phyloP scores from a whole-genome alignment of 2,797 vertebrate genomes.

The Helicolenus hilgendorfi region DNA sequence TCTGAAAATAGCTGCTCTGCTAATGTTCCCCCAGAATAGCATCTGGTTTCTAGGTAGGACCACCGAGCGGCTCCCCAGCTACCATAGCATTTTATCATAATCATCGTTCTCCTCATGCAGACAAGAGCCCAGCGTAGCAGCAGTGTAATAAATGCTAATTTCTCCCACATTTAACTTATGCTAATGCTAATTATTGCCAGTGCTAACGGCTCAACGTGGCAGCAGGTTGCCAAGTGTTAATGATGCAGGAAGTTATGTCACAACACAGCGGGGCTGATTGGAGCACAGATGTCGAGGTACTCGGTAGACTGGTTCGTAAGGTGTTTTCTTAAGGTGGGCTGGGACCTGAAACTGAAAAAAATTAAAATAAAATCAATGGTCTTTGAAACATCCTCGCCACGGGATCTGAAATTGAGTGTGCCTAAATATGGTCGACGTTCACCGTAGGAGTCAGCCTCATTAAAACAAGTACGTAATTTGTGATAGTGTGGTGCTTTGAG shows the following conservation, averaged over 20 bases:
- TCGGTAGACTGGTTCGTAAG: slow-evolving; percentile 23
- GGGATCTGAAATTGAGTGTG: slow-evolving; percentile 22
- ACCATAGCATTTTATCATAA: neutral
- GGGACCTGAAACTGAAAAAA: neutral
- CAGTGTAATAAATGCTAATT: slow-evolving; percentile 50
- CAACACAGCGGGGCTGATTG: slow-evolving; percentile 55
- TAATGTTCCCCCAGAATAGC: neutral
- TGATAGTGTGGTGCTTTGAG: slow-evolving; percentile 7
- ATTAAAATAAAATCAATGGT: slow-evolving; percentile 2
- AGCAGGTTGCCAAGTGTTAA: slow-evolving; percentile 72
- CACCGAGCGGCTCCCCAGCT: neutral
- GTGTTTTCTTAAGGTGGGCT: slow-evolving; percentile 21
- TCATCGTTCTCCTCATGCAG: neutral
- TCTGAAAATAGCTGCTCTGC: neutral
- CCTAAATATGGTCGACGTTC: slow-evolving; percentile 41
- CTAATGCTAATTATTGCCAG: slow-evolving; percentile 59
- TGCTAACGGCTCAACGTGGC: slow-evolving; percentile 47
- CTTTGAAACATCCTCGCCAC: slow-evolving; percentile 25
- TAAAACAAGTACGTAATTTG: slow-evolving; percentile 48
- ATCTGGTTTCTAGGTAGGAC: neutral
- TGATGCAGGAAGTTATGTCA: slow-evolving; percentile 57
- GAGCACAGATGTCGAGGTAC: slow-evolving; percentile 62
- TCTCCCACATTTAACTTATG: slow-evolving; percentile 57
- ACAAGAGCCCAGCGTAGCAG: slow-evolving; percentile 31
- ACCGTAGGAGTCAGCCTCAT: slow-evolving; percentile 23